These are phyloP conservation scores for Muscicapa comitata DNA, from an alignment of 2,797 vertebrate genomes.

Conservation along the genomic window DNA sequence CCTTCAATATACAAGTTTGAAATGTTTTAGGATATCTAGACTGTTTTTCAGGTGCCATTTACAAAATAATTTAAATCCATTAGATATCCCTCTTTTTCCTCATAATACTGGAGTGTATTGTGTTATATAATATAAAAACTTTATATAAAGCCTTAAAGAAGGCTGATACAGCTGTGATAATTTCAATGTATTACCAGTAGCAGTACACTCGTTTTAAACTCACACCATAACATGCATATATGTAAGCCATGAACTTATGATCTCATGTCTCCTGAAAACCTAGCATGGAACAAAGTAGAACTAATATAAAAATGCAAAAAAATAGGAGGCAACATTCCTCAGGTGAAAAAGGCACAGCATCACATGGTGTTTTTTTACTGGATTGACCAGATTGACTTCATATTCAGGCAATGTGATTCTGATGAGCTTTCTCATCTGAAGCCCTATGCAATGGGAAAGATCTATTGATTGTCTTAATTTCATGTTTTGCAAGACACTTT, in stretches of 20 bases:
- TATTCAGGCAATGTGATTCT: background rate
- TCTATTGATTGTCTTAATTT: background rate
- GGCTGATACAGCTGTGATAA: background rate
- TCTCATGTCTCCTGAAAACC: background rate
- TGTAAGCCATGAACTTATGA: background rate
- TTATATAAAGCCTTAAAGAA: background rate
- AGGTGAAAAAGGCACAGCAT: background rate
- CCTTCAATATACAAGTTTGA: background rate
- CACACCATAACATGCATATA: rapidly evolving
- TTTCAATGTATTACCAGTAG: background rate
- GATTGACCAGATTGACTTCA: background rate
- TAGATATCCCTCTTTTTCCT: background rate
- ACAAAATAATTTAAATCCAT: background rate
- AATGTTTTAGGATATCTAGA: background rate
- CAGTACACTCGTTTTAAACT: background rate
- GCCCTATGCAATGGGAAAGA: background rate
- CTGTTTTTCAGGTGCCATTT: background rate
- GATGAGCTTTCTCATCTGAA: background rate
- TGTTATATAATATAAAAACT: background rate
- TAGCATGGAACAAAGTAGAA: background rate
- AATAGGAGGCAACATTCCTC: background rate
- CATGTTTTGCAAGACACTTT: background rate
- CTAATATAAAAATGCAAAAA: background rate
- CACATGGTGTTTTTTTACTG: background rate
- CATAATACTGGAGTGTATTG: background rate